Evolutionary conservation across 2,888 invertebrate species (phyloP), one percentile per base, ranked within the genome.

Genomic region (Platerodrilus igneus): DNA sequence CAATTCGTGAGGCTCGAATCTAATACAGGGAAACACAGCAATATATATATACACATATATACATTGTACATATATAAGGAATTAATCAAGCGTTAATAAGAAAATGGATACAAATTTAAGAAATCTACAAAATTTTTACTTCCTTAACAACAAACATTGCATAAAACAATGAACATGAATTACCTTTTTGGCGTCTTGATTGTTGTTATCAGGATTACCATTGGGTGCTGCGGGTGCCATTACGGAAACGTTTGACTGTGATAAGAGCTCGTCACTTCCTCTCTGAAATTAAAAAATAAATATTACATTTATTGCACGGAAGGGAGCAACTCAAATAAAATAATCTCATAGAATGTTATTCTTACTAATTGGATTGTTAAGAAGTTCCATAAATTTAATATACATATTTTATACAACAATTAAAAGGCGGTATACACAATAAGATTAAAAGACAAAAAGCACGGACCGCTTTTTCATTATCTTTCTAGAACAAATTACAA

Each of bases 251-350:
- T 87, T 87, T 75, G 87, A 86, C 78, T 91, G 90, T 74, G 91
- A 90, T 73, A 93, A 81, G 74, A 94, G 83, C 81, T 94, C 93
- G 83, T 94, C 94, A 71, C 92, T 92, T 76, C 93, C 93, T 78
- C 94, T 87, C 94, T 94, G 85, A 34, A 81, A 79, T 6, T 28
- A 41, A 11, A 35, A 25, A 42, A 62, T 63, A 67, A 47, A 55
- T 44, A 41, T 13, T 31, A 14, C 21, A 11, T 18, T 3, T 26
- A 19, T n/a, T 16, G n/a, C 16, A 29, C 11, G n/a, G n/a, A n/a
- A n/a, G n/a, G n/a, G n/a, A n/a, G n/a, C n/a, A n/a, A n/a, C n/a
- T n/a, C n/a, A 21, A 16, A 18, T 14, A 13, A 35, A 7, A 27
- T 21, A 21, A 21, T 32, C 22, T 14, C 6, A 16, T 34, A 3